Evolutionary conservation across 2,113 vertebrate species (phyloP), one percentile per base, ranked within the genome.

Genomic region (Micronisus gabar): DNA sequence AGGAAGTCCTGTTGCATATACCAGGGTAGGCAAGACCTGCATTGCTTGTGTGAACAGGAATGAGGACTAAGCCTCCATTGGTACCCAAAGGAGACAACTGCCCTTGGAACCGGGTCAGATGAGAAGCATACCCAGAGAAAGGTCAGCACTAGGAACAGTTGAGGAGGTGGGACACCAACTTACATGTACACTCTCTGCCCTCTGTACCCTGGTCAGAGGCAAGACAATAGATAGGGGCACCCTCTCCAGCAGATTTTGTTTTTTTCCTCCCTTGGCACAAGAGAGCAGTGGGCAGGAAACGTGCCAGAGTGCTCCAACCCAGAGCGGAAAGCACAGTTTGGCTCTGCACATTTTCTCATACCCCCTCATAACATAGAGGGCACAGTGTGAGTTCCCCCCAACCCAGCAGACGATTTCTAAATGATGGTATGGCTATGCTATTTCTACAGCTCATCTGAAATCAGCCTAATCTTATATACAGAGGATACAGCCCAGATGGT

Each of bases 391-490:
- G 30, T 9, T 70, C 10, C 15, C 34, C 41, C 36, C 1, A 0
- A 10, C n/a, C 40, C 48, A 72, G 70, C 73, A 94, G 89, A 91
- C 0, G 0, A 30, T 52, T 61, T 50, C 43, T 55, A 7, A 27
- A 27, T 58, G 71, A 82, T 91, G 89, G 81, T 27, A 59, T 62
- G 83, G 86, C 89, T 72, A 3, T 27, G 45, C 61, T 34, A 6
- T 95, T 92, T 85, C 56, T 88, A 95, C 96, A 97, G 94, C 70
- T 87, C 91, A 62, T 94, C 88, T 90, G 82, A 71, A 66, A 23
- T 18, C 85, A 86, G 40, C 43, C 78, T 45, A 62, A 62, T n/a
- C 52, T 84, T 86, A 18, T 53, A 65, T 13, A 34, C 32, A 38
- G 55, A 66, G 53, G 38, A 83, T 68, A 56, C 27, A 76, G 88